Evolutionary conservation across 2,113 vertebrate species (phyloP), one percentile per base, ranked within the genome.

Genomic region (Carollia perspicillata): DNA sequence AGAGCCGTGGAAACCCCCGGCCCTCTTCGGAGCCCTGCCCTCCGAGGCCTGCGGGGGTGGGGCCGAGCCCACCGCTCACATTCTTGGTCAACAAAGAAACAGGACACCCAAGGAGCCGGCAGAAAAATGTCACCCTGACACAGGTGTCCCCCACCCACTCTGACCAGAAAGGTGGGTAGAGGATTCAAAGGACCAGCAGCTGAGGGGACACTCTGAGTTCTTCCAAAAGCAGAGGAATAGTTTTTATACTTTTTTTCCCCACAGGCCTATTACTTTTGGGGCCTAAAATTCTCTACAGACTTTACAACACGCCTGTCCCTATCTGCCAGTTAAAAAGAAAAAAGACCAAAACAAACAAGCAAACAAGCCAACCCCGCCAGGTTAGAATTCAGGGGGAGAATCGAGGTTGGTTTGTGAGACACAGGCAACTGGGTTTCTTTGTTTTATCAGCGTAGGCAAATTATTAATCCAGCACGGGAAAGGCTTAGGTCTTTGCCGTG

Each of bases 401-500:
- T 80, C 51, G n/a, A 75, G 49, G 44, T 77, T 80, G 79, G 89
- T 93, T 96, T 96, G 51, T 72, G 79, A 97, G 90, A 95, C 71
- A 42, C 37, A 30, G 71, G 75, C 87, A 90, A 87, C 58, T 80
- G 75, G 58, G 47, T 89, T 74, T 92, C 75, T 93, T 95, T 94
- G 86, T 96, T 97, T 97, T 72, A 84, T 94, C 86, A 87, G 84
- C 58, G 86, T 71, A 87, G 89, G 83, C 55, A 69, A 95, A 66
- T 97, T 90, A 91, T 84, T 95, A 93, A 90, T 87, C 93, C 87
- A 90, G 84, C 79, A 20, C 30, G 47, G 94, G 89, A 72, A 84
- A 78, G 20, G 74, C 93, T 83, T 40, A 85, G 81, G 85, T 84
- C 68, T 93, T 44, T 95, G 92, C 93, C 79, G 37, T 65, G 60